Percentiles rank a stretch among this genome's conserved stretches.
Evolutionary conservation across 1,140 invertebrate species (phyloP).

Genomic region (Lepidurus arcticus): DNA sequence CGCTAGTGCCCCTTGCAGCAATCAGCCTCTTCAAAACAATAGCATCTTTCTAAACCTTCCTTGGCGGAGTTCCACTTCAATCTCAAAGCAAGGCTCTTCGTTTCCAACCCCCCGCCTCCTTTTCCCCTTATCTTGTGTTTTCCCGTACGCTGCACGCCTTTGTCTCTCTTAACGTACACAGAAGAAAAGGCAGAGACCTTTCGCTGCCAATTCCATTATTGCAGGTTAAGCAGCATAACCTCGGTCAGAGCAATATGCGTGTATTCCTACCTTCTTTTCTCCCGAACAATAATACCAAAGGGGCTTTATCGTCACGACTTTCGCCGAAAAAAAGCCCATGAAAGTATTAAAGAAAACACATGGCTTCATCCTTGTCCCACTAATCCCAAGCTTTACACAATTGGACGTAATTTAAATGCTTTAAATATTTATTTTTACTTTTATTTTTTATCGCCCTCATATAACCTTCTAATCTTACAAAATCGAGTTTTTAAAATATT

Average conservation of each 20-base stretch:
- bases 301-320: too few species aligned
- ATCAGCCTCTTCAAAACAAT: slow-evolving; percentile 22
- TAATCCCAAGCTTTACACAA: too few species aligned
- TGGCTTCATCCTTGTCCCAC: too few species aligned
- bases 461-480: too few species aligned
- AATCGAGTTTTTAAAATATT: too few species aligned
- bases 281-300: too few species aligned
- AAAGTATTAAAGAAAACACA: too few species aligned
- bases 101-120: not conserved
- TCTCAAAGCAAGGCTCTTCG: not conserved
- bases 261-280: too few species aligned
- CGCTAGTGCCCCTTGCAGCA: slow-evolving; percentile 1
- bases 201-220: not conserved
- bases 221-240: not conserved
- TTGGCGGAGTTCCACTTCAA: slow-evolving; percentile 18
- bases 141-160: slow-evolving; percentile 3
- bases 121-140: not conserved
- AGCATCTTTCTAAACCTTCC: not conserved
- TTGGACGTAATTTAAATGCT: too few species aligned
- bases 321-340: too few species aligned
- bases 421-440: too few species aligned
- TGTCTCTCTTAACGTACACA: slow-evolving; percentile 6
- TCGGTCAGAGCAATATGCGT: not conserved
- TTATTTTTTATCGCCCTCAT: too few species aligned
- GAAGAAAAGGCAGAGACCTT: not conserved